These are phyloP conservation scores for Anodontia alba DNA, from an alignment of 2,888 invertebrate species.

Conservation along the genomic window DNA sequence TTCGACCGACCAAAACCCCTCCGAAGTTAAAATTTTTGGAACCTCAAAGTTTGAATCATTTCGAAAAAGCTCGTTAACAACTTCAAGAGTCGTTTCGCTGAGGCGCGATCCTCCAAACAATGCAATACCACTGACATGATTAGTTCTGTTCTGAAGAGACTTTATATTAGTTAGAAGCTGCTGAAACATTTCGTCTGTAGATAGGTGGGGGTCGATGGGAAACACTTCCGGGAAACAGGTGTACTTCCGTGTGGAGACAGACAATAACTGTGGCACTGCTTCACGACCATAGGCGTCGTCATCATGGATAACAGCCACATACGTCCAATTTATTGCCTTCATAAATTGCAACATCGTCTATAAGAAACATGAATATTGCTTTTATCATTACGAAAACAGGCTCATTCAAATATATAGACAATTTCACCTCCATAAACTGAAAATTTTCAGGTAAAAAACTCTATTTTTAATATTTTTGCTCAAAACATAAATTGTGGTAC, in stretches of 20 bases:
- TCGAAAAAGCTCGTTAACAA: background rate
- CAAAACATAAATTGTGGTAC: too few species aligned
- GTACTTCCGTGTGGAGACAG: background rate
- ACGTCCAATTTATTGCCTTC: conserved; percentile 62
- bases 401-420: too few species aligned
- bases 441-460: too few species aligned
- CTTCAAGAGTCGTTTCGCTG: background rate
- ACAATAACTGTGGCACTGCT: conserved; percentile 25
- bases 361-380: background rate
- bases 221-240: conserved; percentile 5
- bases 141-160: background rate
- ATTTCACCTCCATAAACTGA: too few species aligned
- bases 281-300: conserved; percentile 60
- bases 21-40: background rate
- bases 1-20: conserved; percentile 1
- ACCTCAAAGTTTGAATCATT: background rate
- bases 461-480: too few species aligned
- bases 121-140: background rate
- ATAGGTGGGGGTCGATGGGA: background rate
- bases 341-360: conserved; percentile 64
- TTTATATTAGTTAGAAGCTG: background rate
- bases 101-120: background rate
- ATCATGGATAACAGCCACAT: conserved; percentile 66
- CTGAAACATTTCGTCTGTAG: background rate
- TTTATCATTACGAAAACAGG: too few species aligned